These are phyloP conservation scores for Halyomorpha halys DNA, from an alignment of 1,140 invertebrate species.

Conservation along the genomic window DNA sequence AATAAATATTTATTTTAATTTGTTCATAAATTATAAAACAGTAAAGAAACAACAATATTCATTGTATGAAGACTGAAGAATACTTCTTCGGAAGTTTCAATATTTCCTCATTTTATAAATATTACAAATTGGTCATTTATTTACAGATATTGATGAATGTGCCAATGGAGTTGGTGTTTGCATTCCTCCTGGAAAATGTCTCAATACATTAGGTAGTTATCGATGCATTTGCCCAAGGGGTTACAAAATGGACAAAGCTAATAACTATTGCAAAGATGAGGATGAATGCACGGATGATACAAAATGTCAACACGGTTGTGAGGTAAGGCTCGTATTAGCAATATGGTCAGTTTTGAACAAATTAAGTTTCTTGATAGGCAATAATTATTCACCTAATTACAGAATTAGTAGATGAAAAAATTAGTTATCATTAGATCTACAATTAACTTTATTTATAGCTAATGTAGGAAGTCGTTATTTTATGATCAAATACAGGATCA, in stretches of 20 bases:
- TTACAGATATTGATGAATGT: conserved; percentile 69
- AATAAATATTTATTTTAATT: too few species aligned
- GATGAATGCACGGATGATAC: conserved; percentile 39
- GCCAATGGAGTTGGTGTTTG: conserved; percentile 52
- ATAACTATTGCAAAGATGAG: conserved; percentile 47
- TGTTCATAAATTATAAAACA: too few species aligned
- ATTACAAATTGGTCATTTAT: conserved; percentile 16
- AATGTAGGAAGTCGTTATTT: too few species aligned
- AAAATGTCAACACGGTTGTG: conserved; percentile 54
- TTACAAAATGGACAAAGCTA: conserved; percentile 40
- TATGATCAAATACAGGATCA: too few species aligned
- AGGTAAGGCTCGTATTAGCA: conserved; percentile 33
- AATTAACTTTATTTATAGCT: too few species aligned
- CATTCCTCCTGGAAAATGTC: conserved; percentile 53
- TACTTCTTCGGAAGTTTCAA: neutral
- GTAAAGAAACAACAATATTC: too few species aligned
- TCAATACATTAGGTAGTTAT: conserved; percentile 48
- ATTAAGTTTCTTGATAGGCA: too few species aligned
- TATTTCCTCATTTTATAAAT: neutral
- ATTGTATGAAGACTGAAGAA: too few species aligned
- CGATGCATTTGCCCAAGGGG: conserved; percentile 49
- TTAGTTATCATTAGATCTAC: too few species aligned
- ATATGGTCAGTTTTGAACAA: too few species aligned
- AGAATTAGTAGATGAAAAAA: too few species aligned
- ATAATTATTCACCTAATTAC: too few species aligned